Evolutionary conservation across 2,113 vertebrate genomes (phyloP), one percentile per base, ranked within the genome.

Genomic region (Platichthys flesus): DNA sequence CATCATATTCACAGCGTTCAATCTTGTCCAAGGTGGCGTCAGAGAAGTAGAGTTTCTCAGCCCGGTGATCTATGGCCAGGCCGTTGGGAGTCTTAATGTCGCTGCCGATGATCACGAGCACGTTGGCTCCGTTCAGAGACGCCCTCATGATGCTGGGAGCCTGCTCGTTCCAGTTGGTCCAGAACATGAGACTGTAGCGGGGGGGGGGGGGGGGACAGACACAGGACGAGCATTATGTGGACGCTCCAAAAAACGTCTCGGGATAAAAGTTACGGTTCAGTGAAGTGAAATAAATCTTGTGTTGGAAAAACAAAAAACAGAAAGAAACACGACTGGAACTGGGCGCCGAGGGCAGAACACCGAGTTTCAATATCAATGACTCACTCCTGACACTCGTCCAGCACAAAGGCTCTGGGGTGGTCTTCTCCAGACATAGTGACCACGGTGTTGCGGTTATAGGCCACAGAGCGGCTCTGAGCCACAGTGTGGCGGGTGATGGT

Each of bases 101-200:
- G 51, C 91, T 96, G 83, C 97, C 96, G 0, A 99, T 96, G 89
- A 99, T 97, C 20, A 96, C 96, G 9, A 98, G 88, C 82, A 98
- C 95, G 0, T 98, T 99, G 92, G 95, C 95, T 1, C 98, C 98
- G 0, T 95, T 94, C 54, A 99, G 94, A n/a, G 96, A 96, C 0
- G 98, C 95, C 1, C 98, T 94, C 97, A 99, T 98, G 90, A 99
- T 99, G 93, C 98, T 98, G 59, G 98, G 98, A 75, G 97, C 88
- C 87, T 96, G 96, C 90, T 99, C 98, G 0, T 99, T 99, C 98
- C 98, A 99, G 91, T 99, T 99, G 82, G 98, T 99, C 98, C 98
- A 99, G 91, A 99, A 99, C 98, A 99, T 99, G 74, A 99, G 79
- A 81, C 98, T 99, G 61, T 2, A 75, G 78, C 24, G 16, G 42